These are phyloP conservation scores for Dendrolimus pini DNA, from an alignment of 2,888 invertebrate genomes.

Conservation along the genomic window DNA sequence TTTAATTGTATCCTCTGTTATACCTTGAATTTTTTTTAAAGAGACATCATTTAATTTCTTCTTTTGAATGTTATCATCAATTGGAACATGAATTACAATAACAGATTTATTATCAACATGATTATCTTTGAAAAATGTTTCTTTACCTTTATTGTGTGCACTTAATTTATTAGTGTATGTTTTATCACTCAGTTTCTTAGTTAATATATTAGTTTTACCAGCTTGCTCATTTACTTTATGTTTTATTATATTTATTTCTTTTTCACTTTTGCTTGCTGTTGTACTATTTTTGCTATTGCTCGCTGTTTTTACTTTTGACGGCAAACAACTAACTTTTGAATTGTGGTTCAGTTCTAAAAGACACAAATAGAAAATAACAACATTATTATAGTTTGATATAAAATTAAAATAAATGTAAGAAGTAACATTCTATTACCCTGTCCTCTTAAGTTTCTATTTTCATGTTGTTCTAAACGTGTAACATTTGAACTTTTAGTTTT, in stretches of 20 bases:
- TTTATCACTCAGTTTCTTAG: slow-evolving; percentile 26
- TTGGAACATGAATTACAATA: slow-evolving; percentile 43
- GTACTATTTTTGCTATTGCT: slow-evolving; percentile 37
- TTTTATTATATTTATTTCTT: slow-evolving; percentile 28
- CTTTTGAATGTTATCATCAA: slow-evolving; percentile 30
- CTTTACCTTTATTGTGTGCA: slow-evolving; percentile 18
- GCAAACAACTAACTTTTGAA: neutral
- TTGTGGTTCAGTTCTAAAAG: neutral
- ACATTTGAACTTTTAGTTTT: slow-evolving; percentile 25
- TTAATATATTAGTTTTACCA: slow-evolving; percentile 15
- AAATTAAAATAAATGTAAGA: neutral
- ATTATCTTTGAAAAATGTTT: slow-evolving; percentile 26
- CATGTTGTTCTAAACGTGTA: slow-evolving; percentile 15
- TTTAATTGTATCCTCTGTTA: slow-evolving; percentile 7
- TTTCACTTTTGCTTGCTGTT: slow-evolving; percentile 35
- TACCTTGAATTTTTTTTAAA: slow-evolving; percentile 5
- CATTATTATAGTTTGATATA: neutral
- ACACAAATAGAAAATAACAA: neutral
- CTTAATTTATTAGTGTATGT: slow-evolving; percentile 16
- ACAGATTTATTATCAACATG: slow-evolving; percentile 26
- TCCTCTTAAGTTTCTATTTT: slow-evolving; percentile 26
- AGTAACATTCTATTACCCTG: slow-evolving; percentile 24
- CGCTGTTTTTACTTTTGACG: slow-evolving; percentile 20
- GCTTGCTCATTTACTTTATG: slow-evolving; percentile 25
- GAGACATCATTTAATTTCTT: slow-evolving; percentile 8